Evolutionary conservation across 2,113 vertebrate genomes (phyloP).

Genomic region (Lathamus discolor): DNA sequence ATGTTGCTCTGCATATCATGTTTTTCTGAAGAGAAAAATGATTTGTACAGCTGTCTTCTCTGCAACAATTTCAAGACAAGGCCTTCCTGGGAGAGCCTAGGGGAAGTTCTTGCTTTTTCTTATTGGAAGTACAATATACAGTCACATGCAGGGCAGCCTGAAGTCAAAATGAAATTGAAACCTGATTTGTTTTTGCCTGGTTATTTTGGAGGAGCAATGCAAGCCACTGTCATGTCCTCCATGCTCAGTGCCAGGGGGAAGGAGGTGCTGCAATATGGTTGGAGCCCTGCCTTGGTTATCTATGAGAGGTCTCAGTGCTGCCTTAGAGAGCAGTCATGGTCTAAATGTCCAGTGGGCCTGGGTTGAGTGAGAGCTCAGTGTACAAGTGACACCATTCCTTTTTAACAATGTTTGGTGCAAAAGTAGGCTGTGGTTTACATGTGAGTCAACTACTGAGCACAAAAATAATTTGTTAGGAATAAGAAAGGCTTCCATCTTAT

Average conservation of each 20-base stretch:
- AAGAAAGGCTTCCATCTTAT: not conserved
- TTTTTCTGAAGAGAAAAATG: not conserved
- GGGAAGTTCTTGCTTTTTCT: not conserved
- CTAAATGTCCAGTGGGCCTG: not conserved
- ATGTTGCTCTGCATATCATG: not conserved
- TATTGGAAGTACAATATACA: not conserved
- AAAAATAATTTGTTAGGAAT: not conserved
- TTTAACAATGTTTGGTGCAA: not conserved
- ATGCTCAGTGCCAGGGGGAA: not conserved
- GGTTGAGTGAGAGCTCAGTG: not conserved
- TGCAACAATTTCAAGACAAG: not conserved
- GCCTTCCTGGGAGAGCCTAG: not conserved
- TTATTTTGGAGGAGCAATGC: not conserved
- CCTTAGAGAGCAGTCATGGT: not conserved
- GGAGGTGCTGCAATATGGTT: not conserved
- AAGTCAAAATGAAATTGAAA: not conserved
- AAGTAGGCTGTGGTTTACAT: not conserved
- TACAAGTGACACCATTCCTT: not conserved
- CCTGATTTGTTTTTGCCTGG: not conserved
- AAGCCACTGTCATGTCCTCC: not conserved
- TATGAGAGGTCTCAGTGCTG: not conserved
- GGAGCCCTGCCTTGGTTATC: not conserved
- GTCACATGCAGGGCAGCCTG: not conserved
- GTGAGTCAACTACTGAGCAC: not conserved
- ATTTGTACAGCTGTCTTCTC: not conserved